Evolutionary conservation across 2,888 invertebrate species (phyloP).

Genomic region (Spisula subtruncata): DNA sequence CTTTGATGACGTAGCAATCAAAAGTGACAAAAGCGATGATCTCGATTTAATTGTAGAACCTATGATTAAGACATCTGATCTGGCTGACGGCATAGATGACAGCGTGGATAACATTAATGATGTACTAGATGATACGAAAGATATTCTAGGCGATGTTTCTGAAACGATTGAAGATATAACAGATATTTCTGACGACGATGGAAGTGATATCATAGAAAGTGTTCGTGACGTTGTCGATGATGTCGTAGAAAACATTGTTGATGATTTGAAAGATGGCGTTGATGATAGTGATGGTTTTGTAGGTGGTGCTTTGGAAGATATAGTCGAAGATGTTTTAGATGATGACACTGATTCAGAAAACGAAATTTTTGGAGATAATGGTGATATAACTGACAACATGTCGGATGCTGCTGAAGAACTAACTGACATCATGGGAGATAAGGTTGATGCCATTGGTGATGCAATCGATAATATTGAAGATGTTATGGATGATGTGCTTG

Average conservation of each 20-base stretch:
- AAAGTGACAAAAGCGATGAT: background rate
- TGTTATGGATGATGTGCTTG: conserved; percentile 28
- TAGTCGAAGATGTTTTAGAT: background rate
- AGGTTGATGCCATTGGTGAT: background rate
- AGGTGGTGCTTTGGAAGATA: background rate
- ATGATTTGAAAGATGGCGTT: background rate
- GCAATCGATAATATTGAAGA: conserved; percentile 1
- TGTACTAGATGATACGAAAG: conserved; percentile 1
- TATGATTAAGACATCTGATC: background rate
- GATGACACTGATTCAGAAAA: background rate
- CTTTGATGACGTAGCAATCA: background rate
- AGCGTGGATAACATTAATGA: background rate
- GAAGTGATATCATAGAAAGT: background rate
- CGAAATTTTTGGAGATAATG: background rate
- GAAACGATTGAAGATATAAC: background rate
- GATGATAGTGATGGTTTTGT: background rate
- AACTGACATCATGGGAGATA: background rate
- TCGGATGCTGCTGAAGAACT: background rate
- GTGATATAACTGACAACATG: background rate
- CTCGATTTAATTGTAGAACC: background rate
- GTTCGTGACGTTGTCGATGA: background rate
- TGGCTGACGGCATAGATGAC: background rate
- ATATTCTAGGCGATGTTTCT: background rate
- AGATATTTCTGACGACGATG: background rate
- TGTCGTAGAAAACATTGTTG: background rate